These are phyloP conservation scores for Stratiomys singularior DNA, from an alignment of 2,888 invertebrate genomes.

Conservation along the genomic window DNA sequence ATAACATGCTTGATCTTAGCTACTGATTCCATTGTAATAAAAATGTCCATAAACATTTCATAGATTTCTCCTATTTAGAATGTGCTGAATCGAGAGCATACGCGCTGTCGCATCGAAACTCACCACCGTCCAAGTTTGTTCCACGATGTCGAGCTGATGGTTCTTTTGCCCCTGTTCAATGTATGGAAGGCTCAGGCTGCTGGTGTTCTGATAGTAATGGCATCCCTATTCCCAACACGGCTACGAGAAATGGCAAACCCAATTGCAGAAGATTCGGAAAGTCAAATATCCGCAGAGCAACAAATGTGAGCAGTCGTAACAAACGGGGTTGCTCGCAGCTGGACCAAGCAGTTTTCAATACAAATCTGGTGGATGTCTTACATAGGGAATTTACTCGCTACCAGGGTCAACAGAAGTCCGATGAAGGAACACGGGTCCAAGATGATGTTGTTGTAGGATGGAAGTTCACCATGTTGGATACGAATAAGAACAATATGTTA, in stretches of 20 bases:
- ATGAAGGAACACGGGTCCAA: constrained; percentile 57
- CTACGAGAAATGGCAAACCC: constrained; percentile 76
- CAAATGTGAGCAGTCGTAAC: constrained; percentile 66
- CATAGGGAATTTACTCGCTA: constrained; percentile 77
- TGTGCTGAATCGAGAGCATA: constrained; percentile 67
- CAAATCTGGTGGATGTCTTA: constrained; percentile 85
- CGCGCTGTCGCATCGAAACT: constrained; percentile 63
- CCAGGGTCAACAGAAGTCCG: constrained; percentile 55
- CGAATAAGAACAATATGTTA: constrained; percentile 79
- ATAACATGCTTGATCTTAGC: no score
- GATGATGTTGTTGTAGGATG: constrained; percentile 79
- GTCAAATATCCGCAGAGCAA: constrained; percentile 71
- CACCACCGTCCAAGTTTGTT: constrained; percentile 71
- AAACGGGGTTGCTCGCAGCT: constrained; percentile 74
- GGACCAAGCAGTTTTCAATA: constrained; percentile 84
- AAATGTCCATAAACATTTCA: neutral
- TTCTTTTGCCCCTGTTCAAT: constrained; percentile 86
- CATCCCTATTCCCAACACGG: constrained; percentile 82
- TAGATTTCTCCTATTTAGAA: constrained; percentile 58
- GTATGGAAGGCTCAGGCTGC: constrained; percentile 81
- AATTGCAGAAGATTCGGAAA: constrained; percentile 73
- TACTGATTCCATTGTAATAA: no score
- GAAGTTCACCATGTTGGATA: constrained; percentile 89
- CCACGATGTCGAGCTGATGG: constrained; percentile 87
- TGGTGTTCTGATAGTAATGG: constrained; percentile 93